Evolutionary conservation across 2,113 vertebrate species (phyloP), one percentile per base, ranked within the genome.

Genomic region (Festucalex cinctus): DNA sequence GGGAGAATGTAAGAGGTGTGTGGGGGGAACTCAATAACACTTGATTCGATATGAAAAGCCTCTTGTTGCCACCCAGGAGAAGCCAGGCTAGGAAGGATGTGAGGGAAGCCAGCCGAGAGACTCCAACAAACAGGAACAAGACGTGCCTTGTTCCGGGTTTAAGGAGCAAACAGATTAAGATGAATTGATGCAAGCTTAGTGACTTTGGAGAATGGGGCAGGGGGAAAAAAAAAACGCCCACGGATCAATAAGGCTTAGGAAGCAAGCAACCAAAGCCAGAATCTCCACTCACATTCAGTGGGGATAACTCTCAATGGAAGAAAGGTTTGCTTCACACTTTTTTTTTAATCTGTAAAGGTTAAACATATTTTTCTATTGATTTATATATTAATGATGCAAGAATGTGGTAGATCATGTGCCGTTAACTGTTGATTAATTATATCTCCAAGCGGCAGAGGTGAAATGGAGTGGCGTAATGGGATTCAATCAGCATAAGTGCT

Each of bases 11-110:
- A 88, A 81, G 86, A 88, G 86, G 86, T 86, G 86, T 85, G 82
- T 74, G 79, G 48, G 85, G 84, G 86, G 83, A 90, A 90, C 90
- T 92, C 89, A 91, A 92, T 91, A 91, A 92, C 89, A 91, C 88
- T 91, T 90, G 86, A 92, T 92, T 93, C 84, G 75, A 90, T 92
- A 89, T 91, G 86, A 89, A 93, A 90, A 90, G 89, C 89, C 78
- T 86, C 87, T 90, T 80, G 85, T 87, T 88, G 88, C 91, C 92
- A 92, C 92, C 91, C 91, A 91, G 85, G 87, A 90, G 89, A 86
- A 90, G 75, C 77, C 81, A 67, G 36, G 73, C 80, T 67, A 78
- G 84, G 78, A 86, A 86, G 89, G 91, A 91, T 89, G 88, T 85
- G 82, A 88, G 83, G 81, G 88, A 90, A 90, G 85, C 88, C 88